phyloP scores from a whole-genome alignment of 1,140 invertebrate genomes.

The Drosophila sturtevanti region DNA sequence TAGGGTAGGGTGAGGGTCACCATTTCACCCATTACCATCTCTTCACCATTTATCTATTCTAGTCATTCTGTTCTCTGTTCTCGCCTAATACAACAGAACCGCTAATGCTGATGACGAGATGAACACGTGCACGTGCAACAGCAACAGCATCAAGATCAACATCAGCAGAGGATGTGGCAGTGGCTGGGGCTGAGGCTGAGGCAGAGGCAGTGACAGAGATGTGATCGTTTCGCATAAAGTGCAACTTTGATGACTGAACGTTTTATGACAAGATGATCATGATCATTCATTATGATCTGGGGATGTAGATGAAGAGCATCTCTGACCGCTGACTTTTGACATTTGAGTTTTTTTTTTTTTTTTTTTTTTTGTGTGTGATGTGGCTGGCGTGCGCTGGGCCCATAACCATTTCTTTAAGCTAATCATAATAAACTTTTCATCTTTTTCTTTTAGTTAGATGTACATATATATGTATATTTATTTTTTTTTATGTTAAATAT shows the following conservation, averaged over 20 bases:
- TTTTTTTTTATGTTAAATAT: conserved; percentile 66
- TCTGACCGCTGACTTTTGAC: conserved; percentile 52
- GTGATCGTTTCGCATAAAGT: conserved; percentile 75
- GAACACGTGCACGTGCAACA: conserved; percentile 65
- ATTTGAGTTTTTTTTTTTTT: conserved; percentile 59
- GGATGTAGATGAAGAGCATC: not conserved
- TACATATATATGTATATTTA: no score
- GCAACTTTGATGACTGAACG: conserved; percentile 79
- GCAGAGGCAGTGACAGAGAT: no score
- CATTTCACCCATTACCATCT: no score
- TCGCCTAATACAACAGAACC: conserved; percentile 76
- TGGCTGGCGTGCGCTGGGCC: conserved; percentile 70
- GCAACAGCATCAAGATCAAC: no score
- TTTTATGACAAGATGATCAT: conserved; percentile 76
- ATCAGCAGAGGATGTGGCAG: no score
- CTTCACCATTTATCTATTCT: no score
- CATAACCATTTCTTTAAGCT: conserved; percentile 77
- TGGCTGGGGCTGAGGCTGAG: no score
- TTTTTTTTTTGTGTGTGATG: not conserved
- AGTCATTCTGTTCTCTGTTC: conserved; percentile 51
- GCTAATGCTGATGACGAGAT: conserved; percentile 76
- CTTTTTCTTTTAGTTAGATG: conserved; percentile 58
- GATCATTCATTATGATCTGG: conserved; percentile 14
- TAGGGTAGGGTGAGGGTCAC: no score
- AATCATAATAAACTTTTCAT: conserved; percentile 81